Evolutionary conservation across 2,797 vertebrate genomes (phyloP), one percentile per base, ranked within the genome.

Genomic region (Cirrhinus mrigala): DNA sequence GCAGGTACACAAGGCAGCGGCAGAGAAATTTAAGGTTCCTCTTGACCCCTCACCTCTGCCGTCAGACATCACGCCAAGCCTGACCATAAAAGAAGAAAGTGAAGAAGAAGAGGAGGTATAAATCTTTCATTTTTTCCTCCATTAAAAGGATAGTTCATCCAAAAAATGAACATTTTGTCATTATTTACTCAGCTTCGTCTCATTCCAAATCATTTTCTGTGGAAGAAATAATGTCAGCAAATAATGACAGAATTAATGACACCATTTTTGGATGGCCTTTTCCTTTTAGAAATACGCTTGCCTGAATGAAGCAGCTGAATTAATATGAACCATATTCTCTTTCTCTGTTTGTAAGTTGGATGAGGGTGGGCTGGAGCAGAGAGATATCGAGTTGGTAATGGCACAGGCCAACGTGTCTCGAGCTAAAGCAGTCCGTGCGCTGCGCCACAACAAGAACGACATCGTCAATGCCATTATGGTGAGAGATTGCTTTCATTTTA

Each of bases 401-500:
- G 97, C 98, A 1, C 97, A 99, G 90, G 98, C 98, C 90, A 99
- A 98, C 0, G 98, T 99, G 84, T 98, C 98, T 0, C 95, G 98
- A 1, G 96, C 96, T 92, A 98, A 98, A 90, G 98, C 98, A 0
- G 95, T 99, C 90, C 95, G 96, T 60, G 98, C 98, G 0, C 95
- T 99, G 82, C 95, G 97, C 91, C 97, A 98, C 95, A 99, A 98
- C 96, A 98, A 98, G 94, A 99, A 99, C 16, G 98, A 99, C 92
- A 99, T 99, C 4, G 97, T 99, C 92, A 99, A 99, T 2, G 98
- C 98, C 92, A 99, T 99, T 92, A 99, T 99, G 98, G 98, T 99
- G 91, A 97, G 96, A 44, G 16, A 40, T 48, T 33, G 44, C 29
- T 24, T 79, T 68, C 22, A 10, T 54, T 44, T 77, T 76, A 54